Percentiles rank a stretch among this genome's conserved stretches.
Conservation (phyloP, 2,888 invertebrate genomes). For the Perizoma affinitatum region DNA sequence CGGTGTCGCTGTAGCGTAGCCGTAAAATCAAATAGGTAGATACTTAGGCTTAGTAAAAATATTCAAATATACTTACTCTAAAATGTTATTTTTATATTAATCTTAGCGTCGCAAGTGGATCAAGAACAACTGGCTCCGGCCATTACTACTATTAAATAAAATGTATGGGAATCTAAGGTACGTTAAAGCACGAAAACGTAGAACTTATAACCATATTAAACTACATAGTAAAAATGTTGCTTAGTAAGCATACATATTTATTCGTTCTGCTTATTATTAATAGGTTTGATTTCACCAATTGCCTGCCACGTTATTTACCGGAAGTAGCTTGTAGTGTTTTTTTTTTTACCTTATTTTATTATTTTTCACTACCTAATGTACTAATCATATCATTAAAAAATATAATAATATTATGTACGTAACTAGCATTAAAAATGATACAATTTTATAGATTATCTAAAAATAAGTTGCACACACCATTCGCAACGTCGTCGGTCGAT, state of each 20-base stretch:
- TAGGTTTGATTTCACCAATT: not conserved
- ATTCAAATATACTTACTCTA: not conserved
- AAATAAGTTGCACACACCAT: not conserved
- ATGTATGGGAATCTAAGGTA: slow-evolving; percentile 69
- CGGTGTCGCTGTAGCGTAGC: not conserved
- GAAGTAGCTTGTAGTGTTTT: slow-evolving; percentile 11
- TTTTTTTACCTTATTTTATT: not conserved
- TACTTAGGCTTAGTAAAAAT: not conserved
- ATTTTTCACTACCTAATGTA: not conserved
- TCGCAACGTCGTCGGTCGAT: slow-evolving; percentile 2
- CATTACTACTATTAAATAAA: slow-evolving; percentile 44
- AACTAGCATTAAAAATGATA: not conserved
- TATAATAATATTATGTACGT: not conserved
- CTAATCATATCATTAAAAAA: not conserved
- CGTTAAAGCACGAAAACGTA: slow-evolving; percentile 40
- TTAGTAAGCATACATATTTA: not conserved
- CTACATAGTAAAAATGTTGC: no score
- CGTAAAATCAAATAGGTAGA: not conserved
- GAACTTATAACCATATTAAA: not conserved
- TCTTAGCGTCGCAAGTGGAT: slow-evolving; percentile 61
- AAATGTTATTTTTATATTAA: slow-evolving; percentile 44
- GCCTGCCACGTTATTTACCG: slow-evolving; percentile 10
- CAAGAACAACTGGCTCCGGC: slow-evolving; percentile 48
- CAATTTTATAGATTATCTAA: not conserved
- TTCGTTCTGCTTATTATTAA: no score